These are phyloP conservation scores for Eupeodes latifasciatus DNA, from an alignment of 2,888 invertebrate species.

Conservation along the genomic window DNA sequence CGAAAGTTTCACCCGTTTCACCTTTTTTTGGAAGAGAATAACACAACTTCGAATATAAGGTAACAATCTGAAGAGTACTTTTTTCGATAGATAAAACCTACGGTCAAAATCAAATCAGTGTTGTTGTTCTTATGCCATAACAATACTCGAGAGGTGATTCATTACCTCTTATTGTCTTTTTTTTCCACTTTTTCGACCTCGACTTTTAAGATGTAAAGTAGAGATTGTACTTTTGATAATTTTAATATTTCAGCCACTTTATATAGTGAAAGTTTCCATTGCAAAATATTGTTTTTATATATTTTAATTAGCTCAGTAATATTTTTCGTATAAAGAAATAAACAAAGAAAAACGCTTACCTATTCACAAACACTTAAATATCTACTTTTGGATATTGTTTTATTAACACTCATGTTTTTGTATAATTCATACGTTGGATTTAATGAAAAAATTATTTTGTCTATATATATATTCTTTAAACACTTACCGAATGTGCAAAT, in stretches of 20 bases:
- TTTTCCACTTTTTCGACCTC: conserved; percentile 22
- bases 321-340: not conserved
- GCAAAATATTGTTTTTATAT: not conserved
- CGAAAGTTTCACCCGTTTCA: not conserved
- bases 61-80: not conserved
- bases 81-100: conserved; percentile 3
- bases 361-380: not conserved
- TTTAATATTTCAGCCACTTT: conserved; percentile 28
- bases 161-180: conserved; percentile 39
- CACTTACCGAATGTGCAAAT: conserved; percentile 65
- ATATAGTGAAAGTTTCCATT: not conserved
- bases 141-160: conserved; percentile 32
- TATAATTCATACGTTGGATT: not conserved
- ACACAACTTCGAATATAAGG: not conserved
- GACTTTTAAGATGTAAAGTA: conserved; percentile 13
- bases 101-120: not conserved
- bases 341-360: not conserved
- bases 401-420: not conserved
- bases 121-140: conserved; percentile 22
- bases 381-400: not conserved
- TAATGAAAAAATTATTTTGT: not conserved
- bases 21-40: not conserved
- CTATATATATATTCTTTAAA: conserved; percentile 20
- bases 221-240: conserved; percentile 38
- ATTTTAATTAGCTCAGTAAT: not conserved